phyloP scores from a whole-genome alignment of 1,140 invertebrate species.

The Bombus waltoni region DNA sequence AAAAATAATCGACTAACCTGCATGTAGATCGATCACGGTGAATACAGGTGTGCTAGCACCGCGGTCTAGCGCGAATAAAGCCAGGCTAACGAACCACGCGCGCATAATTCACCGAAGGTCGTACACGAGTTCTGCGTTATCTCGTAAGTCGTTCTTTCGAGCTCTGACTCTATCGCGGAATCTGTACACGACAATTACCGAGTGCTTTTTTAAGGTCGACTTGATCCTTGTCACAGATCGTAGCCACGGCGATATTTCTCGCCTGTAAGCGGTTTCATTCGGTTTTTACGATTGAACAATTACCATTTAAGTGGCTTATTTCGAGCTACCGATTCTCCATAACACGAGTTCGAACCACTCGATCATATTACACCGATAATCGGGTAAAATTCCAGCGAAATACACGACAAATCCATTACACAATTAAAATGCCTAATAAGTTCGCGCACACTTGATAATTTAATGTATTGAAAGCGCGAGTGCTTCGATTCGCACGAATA shows the following conservation, averaged over 20 bases:
- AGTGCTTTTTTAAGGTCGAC: not conserved
- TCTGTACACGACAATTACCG: slow-evolving; percentile 46
- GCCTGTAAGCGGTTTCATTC: not conserved
- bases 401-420: not conserved
- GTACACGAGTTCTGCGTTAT: slow-evolving; percentile 9
- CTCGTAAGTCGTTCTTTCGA: not conserved
- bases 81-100: slow-evolving; percentile 14
- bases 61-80: slow-evolving; percentile 2
- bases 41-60: slow-evolving; percentile 28
- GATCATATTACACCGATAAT: not conserved
- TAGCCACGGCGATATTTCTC: not conserved
- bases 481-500: no score
- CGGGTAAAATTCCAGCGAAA: not conserved
- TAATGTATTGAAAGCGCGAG: no score
- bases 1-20: not conserved
- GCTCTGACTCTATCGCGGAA: slow-evolving; percentile 10
- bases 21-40: not conserved
- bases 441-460: no score
- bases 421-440: no score
- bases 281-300: slow-evolving; percentile 17
- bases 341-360: not conserved
- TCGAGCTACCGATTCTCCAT: not conserved
- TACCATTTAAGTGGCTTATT: not conserved
- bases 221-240: not conserved
- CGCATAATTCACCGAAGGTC: slow-evolving; percentile 21